Evolutionary conservation across 2,888 invertebrate genomes (phyloP).

Genomic region (Drosophila limbata): DNA sequence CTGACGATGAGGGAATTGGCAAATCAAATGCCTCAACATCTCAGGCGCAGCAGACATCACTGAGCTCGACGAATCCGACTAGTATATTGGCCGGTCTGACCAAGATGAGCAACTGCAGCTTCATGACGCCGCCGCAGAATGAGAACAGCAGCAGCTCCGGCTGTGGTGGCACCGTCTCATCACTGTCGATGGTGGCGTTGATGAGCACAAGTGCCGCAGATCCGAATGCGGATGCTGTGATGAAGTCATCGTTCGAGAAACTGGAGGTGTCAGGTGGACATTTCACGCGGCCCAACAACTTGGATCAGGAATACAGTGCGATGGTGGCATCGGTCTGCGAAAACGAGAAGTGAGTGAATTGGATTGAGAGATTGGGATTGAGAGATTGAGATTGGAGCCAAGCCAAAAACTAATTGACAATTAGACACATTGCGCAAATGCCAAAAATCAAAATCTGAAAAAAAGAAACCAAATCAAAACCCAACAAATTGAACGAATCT

Average conservation of each 20-base stretch:
- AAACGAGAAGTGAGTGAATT: slow-evolving; percentile 81
- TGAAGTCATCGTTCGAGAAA: slow-evolving; percentile 79
- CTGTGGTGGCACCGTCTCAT: slow-evolving; percentile 62
- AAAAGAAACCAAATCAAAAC: neutral
- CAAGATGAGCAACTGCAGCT: slow-evolving; percentile 52
- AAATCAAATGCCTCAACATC: slow-evolving; percentile 37
- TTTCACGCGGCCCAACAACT: slow-evolving; percentile 55
- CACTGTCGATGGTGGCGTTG: slow-evolving; percentile 48
- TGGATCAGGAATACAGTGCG: slow-evolving; percentile 83
- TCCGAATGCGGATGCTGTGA: slow-evolving; percentile 71
- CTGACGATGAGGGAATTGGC: slow-evolving; percentile 52
- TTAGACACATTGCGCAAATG: slow-evolving; percentile 72
- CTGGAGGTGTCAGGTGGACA: slow-evolving; percentile 65
- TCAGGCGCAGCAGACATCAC: slow-evolving; percentile 34
- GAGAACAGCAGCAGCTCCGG: slow-evolving; percentile 72
- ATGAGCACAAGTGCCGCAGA: slow-evolving; percentile 44
- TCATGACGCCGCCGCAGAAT: slow-evolving; percentile 43
- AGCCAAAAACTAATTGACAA: slow-evolving; percentile 70
- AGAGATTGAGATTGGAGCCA: slow-evolving; percentile 4
- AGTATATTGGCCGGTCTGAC: slow-evolving; percentile 31
- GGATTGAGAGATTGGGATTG: slow-evolving; percentile 1
- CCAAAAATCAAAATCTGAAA: slow-evolving; percentile 29
- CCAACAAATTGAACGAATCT: slow-evolving; percentile 20
- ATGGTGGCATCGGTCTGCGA: slow-evolving; percentile 82
- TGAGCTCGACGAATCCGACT: slow-evolving; percentile 26